A percentile compares a stretch with the other conserved stretches of the same genome.
Conservation (phyloP, 2,113 vertebrate genomes). For the Mirza zaza region DNA sequence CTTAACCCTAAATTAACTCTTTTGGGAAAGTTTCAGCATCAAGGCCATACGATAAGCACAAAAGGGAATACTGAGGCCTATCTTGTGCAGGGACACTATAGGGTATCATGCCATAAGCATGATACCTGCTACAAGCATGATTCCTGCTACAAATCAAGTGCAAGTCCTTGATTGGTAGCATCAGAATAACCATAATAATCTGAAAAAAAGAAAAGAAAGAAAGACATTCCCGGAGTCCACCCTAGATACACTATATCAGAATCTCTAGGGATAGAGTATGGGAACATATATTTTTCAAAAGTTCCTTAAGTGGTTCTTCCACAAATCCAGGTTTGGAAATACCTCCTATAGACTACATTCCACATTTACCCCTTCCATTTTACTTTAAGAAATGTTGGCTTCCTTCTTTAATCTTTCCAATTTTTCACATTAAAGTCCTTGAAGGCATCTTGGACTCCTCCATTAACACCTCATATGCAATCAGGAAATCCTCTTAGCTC, state of each 20-base stretch:
- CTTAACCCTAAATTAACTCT: not conserved
- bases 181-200: not conserved
- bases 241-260: not conserved
- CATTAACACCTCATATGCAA: not conserved
- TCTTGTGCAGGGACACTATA: not conserved
- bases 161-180: not conserved
- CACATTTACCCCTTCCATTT: not conserved
- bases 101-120: not conserved
- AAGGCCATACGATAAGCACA: not conserved
- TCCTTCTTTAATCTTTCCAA: not conserved
- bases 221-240: not conserved
- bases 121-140: no score
- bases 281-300: not conserved
- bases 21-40: not conserved
- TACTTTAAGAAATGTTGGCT: not conserved
- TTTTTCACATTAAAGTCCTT: not conserved
- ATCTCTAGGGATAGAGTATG: not conserved
- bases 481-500: slow-evolving; percentile 10
- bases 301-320: not conserved
- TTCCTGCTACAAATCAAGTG: not conserved
- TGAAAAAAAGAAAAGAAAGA: not conserved
- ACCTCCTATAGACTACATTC: not conserved
- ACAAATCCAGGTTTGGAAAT: not conserved
- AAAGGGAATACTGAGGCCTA: not conserved
- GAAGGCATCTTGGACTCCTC: not conserved